Evolutionary conservation across 2,888 invertebrate species (phyloP).

Genomic region (Atrina japonica): DNA sequence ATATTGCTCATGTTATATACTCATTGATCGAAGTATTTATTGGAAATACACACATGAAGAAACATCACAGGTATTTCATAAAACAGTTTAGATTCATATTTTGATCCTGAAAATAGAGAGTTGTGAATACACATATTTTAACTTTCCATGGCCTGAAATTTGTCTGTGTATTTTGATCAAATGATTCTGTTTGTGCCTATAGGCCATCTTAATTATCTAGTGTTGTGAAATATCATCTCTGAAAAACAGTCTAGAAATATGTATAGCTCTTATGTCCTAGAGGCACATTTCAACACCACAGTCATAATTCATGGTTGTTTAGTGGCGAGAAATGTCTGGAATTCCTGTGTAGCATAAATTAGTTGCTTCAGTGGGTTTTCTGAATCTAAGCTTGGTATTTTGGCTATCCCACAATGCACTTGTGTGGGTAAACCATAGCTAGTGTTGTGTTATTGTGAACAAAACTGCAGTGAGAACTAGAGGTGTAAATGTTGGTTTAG

Average conservation of each 20-base stretch:
- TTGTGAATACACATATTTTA: too few relatives aligned
- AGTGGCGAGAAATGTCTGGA: constrained; percentile 18
- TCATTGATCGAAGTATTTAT: too few relatives aligned
- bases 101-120: too few relatives aligned
- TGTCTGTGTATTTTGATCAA: neutral
- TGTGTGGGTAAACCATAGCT: constrained; percentile 8
- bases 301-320: constrained; percentile 1
- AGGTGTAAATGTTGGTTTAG: too few relatives aligned
- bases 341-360: constrained; percentile 35
- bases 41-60: too few relatives aligned
- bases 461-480: constrained; percentile 2
- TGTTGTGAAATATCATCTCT: constrained; percentile 1
- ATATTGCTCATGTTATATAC: too few relatives aligned
- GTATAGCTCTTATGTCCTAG: neutral
- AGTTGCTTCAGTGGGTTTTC: constrained; percentile 28
- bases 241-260: constrained; percentile 8
- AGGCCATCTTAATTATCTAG: neutral
- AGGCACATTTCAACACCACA: constrained; percentile 4
- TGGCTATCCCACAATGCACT: constrained; percentile 33
- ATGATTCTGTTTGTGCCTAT: neutral
- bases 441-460: constrained; percentile 16
- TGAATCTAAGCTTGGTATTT: constrained; percentile 26
- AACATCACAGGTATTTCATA: too few relatives aligned
- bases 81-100: too few relatives aligned
- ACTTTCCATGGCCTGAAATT: constrained; percentile 1